These are phyloP conservation scores for Erythrocercus mccallii DNA, from an alignment of 2,113 vertebrate genomes.

Conservation along the genomic window DNA sequence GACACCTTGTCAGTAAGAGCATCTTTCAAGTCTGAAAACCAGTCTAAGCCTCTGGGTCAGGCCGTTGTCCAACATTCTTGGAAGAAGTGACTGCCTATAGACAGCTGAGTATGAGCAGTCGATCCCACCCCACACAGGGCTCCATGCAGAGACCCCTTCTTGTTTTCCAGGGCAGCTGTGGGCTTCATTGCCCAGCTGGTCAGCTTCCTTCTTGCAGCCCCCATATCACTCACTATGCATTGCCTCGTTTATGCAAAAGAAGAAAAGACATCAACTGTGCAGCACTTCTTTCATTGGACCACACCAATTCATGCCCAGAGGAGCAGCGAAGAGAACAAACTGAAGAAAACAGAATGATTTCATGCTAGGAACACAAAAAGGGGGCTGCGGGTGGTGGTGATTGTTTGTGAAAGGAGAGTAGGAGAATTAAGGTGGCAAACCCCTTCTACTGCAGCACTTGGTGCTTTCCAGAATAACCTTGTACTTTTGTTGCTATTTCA, in stretches of 20 bases:
- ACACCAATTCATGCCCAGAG: not conserved
- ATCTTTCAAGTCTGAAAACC: not conserved
- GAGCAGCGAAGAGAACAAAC: not conserved
- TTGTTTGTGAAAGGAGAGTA: not conserved
- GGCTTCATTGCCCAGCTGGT: not conserved
- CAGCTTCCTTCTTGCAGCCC: not conserved
- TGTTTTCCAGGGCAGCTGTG: not conserved
- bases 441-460: not conserved
- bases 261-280: not conserved
- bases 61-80: rapidly evolving
- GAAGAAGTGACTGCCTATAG: rapidly evolving
- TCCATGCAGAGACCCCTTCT: not conserved
- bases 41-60: not conserved
- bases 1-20: not conserved
- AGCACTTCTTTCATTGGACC: not conserved
- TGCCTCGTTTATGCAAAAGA: not conserved
- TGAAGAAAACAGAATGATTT: not conserved
- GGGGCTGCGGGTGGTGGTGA: not conserved
- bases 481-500: not conserved
- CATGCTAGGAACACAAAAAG: not conserved
- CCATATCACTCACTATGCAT: rapidly evolving
- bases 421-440: not conserved
- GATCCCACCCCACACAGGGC: rapidly evolving
- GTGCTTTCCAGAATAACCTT: not conserved
- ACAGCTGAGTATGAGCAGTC: rapidly evolving